Base-by-base conservation (phyloP, 1,140 invertebrate genomes). In the Mya arenaria region DNA sequence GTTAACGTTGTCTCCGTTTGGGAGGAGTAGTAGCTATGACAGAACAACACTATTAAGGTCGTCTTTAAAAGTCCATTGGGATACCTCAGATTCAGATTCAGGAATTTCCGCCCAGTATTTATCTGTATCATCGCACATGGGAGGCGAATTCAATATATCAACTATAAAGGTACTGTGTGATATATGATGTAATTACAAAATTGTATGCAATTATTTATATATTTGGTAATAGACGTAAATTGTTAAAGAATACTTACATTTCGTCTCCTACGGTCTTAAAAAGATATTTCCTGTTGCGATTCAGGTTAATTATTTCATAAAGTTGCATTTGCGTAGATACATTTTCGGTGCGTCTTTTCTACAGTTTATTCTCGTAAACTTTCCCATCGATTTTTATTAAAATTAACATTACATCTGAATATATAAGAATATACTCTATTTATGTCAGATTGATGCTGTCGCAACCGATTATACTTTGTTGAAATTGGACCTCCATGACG, bases 71-170 rank as follows among this genome's bases (percentile, higher is more conserved):
- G 74, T 78, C 15, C 17, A 66, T 10, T 78, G 74, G 74, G 62
- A 58, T 1, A 63, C 68, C 1, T n/a, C 13, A 0, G 74, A 78
- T 52, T 6, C 52, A 15, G 62, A 78, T 4, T 78, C 74, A 4
- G 66, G 55, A 17, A 78, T 78, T 19, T 41, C 66, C 36, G n/a
- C 15, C n/a, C 74, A 78, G 23, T 34, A 78, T 39, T 19, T 78
- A 2, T 78, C 74, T n/a, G 68, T 78, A 4, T 23, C 44, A 78
- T 78, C 74, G 19, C 74, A 78, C 34, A 58, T 78, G 28, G 74
- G 74, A 28, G 74, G 74, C 2, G 74, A 78, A 17, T 78, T 68
- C 32, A 78, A 78, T 66, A 6, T 28, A 4, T 78, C 74, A 0
- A 55, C 74, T 28, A 48, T 34, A 23, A n/a, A 30, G 5, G 74